phyloP scores from a whole-genome alignment of 2,113 vertebrate species.

The Sapayoa aenigma region DNA sequence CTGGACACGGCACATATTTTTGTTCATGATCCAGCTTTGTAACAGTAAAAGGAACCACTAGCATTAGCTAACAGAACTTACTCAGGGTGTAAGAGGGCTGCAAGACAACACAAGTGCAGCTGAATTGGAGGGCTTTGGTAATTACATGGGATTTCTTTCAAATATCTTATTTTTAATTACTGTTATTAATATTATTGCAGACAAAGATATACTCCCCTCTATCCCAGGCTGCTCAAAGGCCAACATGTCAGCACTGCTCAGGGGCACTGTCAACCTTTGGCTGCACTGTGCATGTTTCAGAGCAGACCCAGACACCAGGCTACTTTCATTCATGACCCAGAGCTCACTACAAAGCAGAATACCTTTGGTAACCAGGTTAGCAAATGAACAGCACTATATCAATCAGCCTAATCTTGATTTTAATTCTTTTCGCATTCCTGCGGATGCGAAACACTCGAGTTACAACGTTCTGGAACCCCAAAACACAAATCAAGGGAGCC shows the following conservation, averaged over 20 bases:
- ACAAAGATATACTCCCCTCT: fast-evolving
- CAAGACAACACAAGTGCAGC: not conserved
- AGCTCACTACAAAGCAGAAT: not conserved
- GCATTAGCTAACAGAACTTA: not conserved
- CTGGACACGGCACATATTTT: constrained; percentile 40
- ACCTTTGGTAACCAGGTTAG: not conserved
- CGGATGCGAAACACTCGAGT: not conserved
- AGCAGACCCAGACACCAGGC: not conserved
- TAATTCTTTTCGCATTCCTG: constrained; percentile 30
- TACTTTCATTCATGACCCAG: not conserved
- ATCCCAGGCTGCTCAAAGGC: not conserved
- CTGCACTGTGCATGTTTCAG: fast-evolving
- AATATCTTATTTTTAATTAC: not conserved
- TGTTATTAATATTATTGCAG: not conserved
- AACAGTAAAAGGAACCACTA: constrained; percentile 61
- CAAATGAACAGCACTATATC: not conserved
- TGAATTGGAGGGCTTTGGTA: not conserved
- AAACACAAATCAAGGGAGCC: not conserved
- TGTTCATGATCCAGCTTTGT: constrained; percentile 14
- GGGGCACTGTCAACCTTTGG: not conserved
- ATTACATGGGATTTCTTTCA: not conserved
- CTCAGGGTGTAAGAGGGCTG: not conserved
- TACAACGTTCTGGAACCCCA: not conserved
- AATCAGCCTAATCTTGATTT: constrained; percentile 23
- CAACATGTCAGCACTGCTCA: not conserved